A percentile compares a stretch with the other conserved stretches of the same genome.
Evolutionary conservation across 2,113 vertebrate species (phyloP).

Genomic region (Leiothrix lutea): DNA sequence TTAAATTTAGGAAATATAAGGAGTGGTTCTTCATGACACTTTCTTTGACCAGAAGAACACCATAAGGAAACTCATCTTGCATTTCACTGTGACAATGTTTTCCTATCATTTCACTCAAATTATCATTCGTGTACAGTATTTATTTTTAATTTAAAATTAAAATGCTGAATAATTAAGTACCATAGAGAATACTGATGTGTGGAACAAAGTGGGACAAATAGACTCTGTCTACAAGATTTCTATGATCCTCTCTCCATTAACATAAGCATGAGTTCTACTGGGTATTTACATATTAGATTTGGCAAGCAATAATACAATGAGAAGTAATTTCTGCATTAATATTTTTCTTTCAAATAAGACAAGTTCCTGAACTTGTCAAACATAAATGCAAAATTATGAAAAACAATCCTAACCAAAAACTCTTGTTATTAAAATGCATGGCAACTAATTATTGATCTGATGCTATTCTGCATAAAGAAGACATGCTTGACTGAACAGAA

Average conservation of each 20-base stretch:
- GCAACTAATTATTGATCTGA: constrained; percentile 81
- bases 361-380: constrained; percentile 75
- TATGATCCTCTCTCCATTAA: constrained; percentile 45
- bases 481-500: constrained; percentile 72
- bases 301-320: constrained; percentile 36
- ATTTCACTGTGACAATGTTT: constrained; percentile 29
- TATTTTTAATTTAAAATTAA: constrained; percentile 66
- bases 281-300: constrained; percentile 63
- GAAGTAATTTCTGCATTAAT: constrained; percentile 60
- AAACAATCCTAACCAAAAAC: constrained; percentile 71
- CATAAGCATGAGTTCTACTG: constrained; percentile 51
- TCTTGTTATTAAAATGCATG: constrained; percentile 76
- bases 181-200: constrained; percentile 45
- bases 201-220: constrained; percentile 59
- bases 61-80: neutral
- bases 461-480: constrained; percentile 72
- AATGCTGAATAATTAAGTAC: constrained; percentile 49
- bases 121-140: constrained; percentile 53
- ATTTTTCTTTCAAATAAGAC: constrained; percentile 67
- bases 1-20: neutral
- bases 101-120: constrained; percentile 20
- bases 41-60: neutral
- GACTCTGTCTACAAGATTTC: constrained; percentile 45
- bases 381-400: constrained; percentile 75
- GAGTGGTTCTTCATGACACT: neutral